phyloP scores from a whole-genome alignment of 2,113 vertebrate genomes.

The Gallinago undulata region DNA sequence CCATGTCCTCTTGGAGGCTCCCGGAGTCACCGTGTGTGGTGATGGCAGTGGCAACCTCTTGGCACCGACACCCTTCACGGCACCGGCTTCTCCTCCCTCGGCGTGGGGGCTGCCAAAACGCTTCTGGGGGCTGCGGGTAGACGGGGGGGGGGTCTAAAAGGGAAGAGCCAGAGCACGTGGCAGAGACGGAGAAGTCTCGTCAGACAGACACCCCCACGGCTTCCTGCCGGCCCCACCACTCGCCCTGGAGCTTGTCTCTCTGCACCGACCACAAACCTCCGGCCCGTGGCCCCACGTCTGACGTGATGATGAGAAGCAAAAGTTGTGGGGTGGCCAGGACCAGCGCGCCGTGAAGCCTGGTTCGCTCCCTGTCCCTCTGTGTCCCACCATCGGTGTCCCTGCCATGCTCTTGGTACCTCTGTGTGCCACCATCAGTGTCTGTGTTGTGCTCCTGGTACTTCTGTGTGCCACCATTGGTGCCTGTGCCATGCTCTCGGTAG shows the following conservation, averaged over 20 bases:
- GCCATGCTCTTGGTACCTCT: background rate
- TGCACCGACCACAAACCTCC: background rate
- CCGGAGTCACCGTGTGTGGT: accelerated
- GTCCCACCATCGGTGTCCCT: accelerated
- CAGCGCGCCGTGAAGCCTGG: background rate
- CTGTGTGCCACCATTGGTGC: background rate
- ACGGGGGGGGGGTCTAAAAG: too few relatives aligned
- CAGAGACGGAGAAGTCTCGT: accelerated
- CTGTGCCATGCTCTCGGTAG: background rate
- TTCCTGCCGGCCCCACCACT: background rate
- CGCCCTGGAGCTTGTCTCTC: background rate
- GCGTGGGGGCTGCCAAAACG: background rate
- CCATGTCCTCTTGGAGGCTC: background rate
- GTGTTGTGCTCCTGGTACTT: background rate
- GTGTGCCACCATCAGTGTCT: accelerated
- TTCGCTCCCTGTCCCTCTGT: background rate
- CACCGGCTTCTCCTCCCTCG: background rate
- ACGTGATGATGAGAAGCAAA: background rate
- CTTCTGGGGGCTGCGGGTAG: background rate
- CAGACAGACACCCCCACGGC: background rate
- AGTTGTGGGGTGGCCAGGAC: background rate
- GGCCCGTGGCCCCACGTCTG: accelerated
- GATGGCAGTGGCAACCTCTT: accelerated
- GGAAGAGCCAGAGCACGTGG: background rate
- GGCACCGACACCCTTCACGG: background rate